A percentile compares a stretch with the other conserved stretches of the same genome.
Conservation (phyloP, 2,113 vertebrate species). For the Syngnathus floridae region DNA sequence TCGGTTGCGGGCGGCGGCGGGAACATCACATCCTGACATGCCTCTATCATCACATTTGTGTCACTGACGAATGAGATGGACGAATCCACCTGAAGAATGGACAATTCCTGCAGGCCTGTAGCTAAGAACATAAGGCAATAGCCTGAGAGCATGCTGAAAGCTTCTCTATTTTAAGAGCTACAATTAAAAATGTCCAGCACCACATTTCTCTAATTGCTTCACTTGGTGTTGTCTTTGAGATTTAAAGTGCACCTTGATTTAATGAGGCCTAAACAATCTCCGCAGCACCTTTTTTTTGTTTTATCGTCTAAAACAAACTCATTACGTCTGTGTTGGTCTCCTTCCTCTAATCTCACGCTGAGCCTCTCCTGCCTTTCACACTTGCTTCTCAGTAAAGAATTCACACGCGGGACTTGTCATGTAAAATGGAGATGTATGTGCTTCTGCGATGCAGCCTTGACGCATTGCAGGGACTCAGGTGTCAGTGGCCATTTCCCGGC, state of each 20-base stretch:
- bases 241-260: conserved; percentile 30
- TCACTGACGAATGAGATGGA: not conserved
- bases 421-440: conserved; percentile 70
- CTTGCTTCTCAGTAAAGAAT: conserved; percentile 36
- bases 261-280: conserved; percentile 55
- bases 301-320: conserved; percentile 44
- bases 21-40: conserved; percentile 49
- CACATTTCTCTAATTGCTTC: conserved; percentile 7
- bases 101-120: not conserved
- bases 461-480: conserved; percentile 70
- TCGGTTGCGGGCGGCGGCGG: conserved; percentile 46
- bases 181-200: conserved; percentile 11
- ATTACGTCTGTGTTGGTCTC: conserved; percentile 26
- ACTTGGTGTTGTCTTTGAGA: conserved; percentile 9
- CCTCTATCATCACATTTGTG: conserved; percentile 45
- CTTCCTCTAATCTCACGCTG: conserved; percentile 28
- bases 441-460: conserved; percentile 55
- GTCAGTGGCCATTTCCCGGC: conserved; percentile 67
- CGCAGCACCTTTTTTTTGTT: conserved; percentile 22
- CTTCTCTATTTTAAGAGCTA: conserved; percentile 11
- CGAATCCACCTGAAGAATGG: not conserved
- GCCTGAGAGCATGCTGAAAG: not conserved
- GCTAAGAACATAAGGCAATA: not conserved
- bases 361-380: not conserved
- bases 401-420: conserved; percentile 59